Base-by-base conservation (phyloP, 2,888 invertebrate genomes). In the Exephanes ischioxanthus region DNA sequence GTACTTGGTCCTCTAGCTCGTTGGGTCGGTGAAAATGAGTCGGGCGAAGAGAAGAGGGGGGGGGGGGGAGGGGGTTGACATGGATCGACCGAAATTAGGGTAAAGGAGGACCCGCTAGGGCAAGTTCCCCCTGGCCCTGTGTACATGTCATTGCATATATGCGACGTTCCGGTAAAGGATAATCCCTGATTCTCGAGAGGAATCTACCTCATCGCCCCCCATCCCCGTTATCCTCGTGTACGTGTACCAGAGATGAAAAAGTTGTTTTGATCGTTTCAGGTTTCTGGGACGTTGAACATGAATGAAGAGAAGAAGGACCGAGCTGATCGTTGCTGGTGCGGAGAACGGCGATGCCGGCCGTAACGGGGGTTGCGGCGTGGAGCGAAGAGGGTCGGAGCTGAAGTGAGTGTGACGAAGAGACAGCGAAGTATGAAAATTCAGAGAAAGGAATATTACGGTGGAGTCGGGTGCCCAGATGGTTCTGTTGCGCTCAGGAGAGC, bases 221-320 rank as follows among this genome's bases (percentile, higher is more conserved):
- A n/a, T 53, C 30, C 14, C 66, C n/a, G 37, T 80, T 33, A 76
- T 66, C 55, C 48, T 70, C 70, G 22, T 58, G 63, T 53, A 63
- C 53, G 53, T 80, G 63, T 83, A 79, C 71, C 66, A 63, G 76
- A 86, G 77, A 89, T 91, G 91, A 91, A 92, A 92, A 93, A 92
- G 90, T 91, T 93, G 93, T 93, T 93, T 92, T 92, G 91, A 92
- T 93, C 92, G 92, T 91, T 92, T 92, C 91, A 90, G 92, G 91
- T 93, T 93, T 93, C 92, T 91, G 91, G 93, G 88, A 92, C 91
- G 90, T 89, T 90, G 89, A 87, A 89, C 91, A 91, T 92, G 92
- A 93, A 93, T 93, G 91, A 91, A 86, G 84, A 86, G 83, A 87
- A 86, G 84, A 16, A 63, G 61, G 30, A 63, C 16, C 30, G 61